phyloP scores from a whole-genome alignment of 2,888 invertebrate genomes.

The Ashinkailepas kermadecensis region DNA sequence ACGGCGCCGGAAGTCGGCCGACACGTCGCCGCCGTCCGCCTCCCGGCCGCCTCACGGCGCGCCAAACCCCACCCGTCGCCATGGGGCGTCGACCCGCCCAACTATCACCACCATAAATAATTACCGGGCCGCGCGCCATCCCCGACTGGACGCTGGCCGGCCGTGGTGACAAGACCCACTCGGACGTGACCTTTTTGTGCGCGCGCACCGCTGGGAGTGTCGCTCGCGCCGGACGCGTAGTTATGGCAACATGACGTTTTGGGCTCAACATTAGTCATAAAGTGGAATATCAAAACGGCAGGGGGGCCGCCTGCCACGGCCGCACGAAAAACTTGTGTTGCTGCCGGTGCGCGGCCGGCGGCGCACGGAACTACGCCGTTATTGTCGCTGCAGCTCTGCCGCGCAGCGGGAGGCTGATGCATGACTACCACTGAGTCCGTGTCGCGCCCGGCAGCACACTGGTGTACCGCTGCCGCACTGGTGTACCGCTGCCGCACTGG shows the following conservation, averaged over 20 bases:
- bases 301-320: not conserved
- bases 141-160: too few relatives aligned
- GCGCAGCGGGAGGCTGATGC: not conserved
- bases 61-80: not conserved
- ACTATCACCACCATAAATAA: not conserved
- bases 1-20: not conserved
- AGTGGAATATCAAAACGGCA: constrained; percentile 6
- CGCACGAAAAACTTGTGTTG: not conserved
- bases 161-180: not conserved
- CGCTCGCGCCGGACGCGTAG: not conserved
- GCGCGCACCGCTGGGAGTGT: not conserved
- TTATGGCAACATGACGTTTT: not conserved
- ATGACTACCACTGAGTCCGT: not conserved
- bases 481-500: too few relatives aligned
- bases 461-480: not conserved
- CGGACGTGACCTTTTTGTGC: not conserved
- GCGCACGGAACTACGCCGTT: not conserved
- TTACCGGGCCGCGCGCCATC: not conserved
- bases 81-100: not conserved
- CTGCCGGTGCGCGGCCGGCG: not conserved
- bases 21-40: not conserved
- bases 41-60: not conserved
- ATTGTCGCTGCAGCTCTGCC: not conserved
- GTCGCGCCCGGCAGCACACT: not conserved
- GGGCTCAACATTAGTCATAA: constrained; percentile 4